Evolutionary conservation across 2,888 invertebrate species (phyloP).

Genomic region (Pammene aurita): DNA sequence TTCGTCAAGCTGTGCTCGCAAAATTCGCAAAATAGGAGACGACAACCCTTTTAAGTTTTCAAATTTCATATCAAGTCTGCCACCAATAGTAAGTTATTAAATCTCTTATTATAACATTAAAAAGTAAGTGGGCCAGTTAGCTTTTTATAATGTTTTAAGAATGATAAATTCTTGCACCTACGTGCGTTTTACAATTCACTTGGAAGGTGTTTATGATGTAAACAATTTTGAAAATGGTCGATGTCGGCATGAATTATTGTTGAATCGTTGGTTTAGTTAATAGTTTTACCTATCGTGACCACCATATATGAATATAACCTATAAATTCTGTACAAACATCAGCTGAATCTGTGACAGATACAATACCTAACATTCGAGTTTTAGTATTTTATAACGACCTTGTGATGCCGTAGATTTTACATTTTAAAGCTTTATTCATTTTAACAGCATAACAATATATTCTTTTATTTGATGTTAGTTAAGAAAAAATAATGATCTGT

Average conservation of each 20-base stretch:
- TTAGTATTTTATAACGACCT: too few relatives aligned
- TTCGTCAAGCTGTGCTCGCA: slow-evolving; percentile 71
- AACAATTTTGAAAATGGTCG: slow-evolving; percentile 26
- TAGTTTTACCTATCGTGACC: neutral
- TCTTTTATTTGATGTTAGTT: too few relatives aligned
- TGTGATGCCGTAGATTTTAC: too few relatives aligned
- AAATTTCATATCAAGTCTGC: slow-evolving; percentile 82
- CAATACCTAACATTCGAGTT: neutral
- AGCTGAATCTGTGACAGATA: slow-evolving; percentile 35
- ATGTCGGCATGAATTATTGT: slow-evolving; percentile 25
- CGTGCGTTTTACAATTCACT: slow-evolving; percentile 27
- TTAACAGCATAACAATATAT: too few relatives aligned
- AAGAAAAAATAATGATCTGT: neutral
- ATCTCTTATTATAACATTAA: slow-evolving; percentile 38
- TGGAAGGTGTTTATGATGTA: slow-evolving; percentile 28
- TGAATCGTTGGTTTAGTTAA: slow-evolving; percentile 18
- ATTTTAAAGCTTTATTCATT: too few relatives aligned
- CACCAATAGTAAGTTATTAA: slow-evolving; percentile 76
- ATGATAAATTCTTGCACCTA: slow-evolving; percentile 14
- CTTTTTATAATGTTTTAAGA: slow-evolving; percentile 9
- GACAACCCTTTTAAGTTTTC: slow-evolving; percentile 81
- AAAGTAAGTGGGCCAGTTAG: neutral
- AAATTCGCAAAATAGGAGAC: slow-evolving; percentile 83
- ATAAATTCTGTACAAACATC: slow-evolving; percentile 29
- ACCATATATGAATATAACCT: slow-evolving; percentile 34